Evolutionary conservation across 2,888 invertebrate genomes (phyloP).

Genomic region (Acleris holmiana): DNA sequence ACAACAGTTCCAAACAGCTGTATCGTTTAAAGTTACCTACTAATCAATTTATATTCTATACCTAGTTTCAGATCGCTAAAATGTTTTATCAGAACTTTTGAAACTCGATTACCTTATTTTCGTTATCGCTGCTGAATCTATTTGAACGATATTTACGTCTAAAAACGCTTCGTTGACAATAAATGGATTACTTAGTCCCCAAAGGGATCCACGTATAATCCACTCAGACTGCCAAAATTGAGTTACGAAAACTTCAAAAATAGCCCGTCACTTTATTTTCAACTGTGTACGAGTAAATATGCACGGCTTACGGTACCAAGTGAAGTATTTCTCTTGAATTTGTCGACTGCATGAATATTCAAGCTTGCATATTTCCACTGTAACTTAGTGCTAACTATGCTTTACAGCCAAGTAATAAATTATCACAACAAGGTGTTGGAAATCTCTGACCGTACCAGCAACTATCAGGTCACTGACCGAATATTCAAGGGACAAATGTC

Average conservation of each 20-base stretch:
- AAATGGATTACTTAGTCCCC: slow-evolving; percentile 11
- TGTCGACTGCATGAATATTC: slow-evolving; percentile 21
- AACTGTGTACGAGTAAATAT: background rate
- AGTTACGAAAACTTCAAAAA: background rate
- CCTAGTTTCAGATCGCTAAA: background rate
- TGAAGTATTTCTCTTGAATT: background rate
- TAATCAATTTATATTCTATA: background rate
- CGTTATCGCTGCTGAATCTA: background rate
- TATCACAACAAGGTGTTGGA: slow-evolving; percentile 61
- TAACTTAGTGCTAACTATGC: slow-evolving; percentile 39
- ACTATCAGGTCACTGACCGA: slow-evolving; percentile 59
- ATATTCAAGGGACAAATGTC: slow-evolving; percentile 59
- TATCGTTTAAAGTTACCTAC: too few relatives aligned
- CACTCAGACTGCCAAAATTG: slow-evolving; percentile 1
- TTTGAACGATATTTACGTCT: background rate
- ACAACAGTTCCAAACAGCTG: too few relatives aligned
- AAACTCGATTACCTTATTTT: background rate
- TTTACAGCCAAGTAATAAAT: slow-evolving; percentile 54
- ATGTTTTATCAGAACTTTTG: background rate
- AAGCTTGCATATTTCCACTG: slow-evolving; percentile 14
- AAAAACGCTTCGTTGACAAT: slow-evolving; percentile 1
- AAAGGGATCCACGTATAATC: slow-evolving; percentile 6
- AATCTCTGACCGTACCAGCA: slow-evolving; percentile 52
- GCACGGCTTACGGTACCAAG: background rate
- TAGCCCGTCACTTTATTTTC: background rate